Conservation (phyloP, 2,797 vertebrate species). For the Peromyscus eremicus region DNA sequence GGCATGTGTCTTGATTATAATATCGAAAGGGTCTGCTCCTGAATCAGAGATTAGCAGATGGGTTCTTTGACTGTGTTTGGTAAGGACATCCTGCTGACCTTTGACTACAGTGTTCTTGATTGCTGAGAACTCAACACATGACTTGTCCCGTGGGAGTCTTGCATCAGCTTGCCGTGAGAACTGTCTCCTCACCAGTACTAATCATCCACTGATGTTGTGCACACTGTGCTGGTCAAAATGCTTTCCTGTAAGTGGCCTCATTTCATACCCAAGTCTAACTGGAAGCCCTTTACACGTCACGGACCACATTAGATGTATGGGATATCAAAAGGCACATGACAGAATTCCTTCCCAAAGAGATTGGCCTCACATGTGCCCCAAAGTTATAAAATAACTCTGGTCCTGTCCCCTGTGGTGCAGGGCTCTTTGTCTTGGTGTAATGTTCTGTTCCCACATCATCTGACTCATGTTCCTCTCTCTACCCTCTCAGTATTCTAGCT, state of each 20-base stretch:
- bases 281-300: neutral
- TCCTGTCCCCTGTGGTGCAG: fast-evolving
- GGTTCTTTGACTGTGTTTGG: slow-evolving; percentile 66
- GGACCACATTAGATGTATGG: neutral
- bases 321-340: neutral
- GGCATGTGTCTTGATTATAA: slow-evolving; percentile 30
- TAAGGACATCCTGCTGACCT: slow-evolving; percentile 70
- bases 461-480: neutral
- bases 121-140: slow-evolving; percentile 31
- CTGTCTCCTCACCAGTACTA: slow-evolving; percentile 59
- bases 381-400: neutral
- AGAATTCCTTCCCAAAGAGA: neutral
- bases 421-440: neutral
- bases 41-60: slow-evolving; percentile 9
- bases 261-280: neutral
- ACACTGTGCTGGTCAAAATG: neutral
- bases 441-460: too few species aligned
- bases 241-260: neutral
- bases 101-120: neutral
- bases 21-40: slow-evolving; percentile 34
- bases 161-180: slow-evolving; percentile 57
- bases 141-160: neutral
- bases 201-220: neutral
- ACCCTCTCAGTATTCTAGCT: too few species aligned
- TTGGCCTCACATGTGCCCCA: neutral